These are phyloP conservation scores for Spermophilus dauricus DNA, from an alignment of 2,113 vertebrate genomes.

Conservation along the genomic window DNA sequence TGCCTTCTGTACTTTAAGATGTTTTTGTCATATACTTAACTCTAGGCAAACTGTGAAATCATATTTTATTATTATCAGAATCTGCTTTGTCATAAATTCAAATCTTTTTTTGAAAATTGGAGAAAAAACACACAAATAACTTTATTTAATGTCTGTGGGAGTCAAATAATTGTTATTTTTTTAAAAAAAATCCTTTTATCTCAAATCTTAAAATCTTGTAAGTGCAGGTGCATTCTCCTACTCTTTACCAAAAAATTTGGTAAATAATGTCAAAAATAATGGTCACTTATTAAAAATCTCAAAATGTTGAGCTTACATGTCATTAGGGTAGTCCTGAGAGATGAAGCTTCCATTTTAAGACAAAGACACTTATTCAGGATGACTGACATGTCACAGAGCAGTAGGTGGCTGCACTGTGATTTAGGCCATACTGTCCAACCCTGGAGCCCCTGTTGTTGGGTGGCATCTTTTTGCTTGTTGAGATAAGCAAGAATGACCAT, in stretches of 20 bases:
- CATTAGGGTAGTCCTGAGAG: background rate
- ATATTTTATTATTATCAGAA: background rate
- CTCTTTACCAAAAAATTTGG: background rate
- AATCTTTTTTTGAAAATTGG: background rate
- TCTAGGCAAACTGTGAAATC: no score
- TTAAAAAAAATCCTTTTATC: background rate
- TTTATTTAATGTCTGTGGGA: background rate
- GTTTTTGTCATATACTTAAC: background rate
- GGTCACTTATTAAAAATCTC: background rate
- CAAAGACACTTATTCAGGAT: background rate
- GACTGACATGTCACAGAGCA: background rate
- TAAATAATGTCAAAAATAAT: background rate
- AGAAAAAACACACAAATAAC: background rate
- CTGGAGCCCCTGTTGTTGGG: background rate
- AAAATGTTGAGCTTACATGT: background rate
- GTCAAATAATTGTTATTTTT: background rate
- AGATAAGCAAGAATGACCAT: no score
- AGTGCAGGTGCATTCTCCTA: accelerated
- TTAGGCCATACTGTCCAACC: background rate
- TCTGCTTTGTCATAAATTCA: background rate
- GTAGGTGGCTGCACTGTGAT: background rate
- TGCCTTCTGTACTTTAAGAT: background rate
- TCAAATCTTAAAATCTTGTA: background rate
- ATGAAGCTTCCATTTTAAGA: background rate
- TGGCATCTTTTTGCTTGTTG: accelerated